Base-by-base conservation (phyloP, 2,113 vertebrate genomes). In the Malurus cyaneus region DNA sequence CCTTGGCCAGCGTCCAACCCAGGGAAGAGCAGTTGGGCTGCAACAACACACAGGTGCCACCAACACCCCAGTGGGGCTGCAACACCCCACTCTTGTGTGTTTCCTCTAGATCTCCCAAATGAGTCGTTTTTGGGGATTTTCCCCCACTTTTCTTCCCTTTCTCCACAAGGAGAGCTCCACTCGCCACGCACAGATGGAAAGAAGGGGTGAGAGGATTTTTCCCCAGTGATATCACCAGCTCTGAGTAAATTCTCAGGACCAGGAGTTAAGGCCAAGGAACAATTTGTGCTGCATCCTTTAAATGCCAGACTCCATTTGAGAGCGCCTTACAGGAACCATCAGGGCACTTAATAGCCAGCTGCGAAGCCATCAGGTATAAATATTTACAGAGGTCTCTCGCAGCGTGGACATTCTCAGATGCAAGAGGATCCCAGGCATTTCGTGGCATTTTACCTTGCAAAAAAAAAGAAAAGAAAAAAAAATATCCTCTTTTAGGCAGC, bases 341-440 rank as follows among this genome's bases (percentile, higher is more conserved):
- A 32, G 81, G 96, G 91, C 94, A 70, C 94, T 96, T 97, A 95
- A 91, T 87, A 87, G 92, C 91, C 91, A 93, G 94, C 96, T 91
- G 93, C 78, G 19, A 92, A 87, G 92, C 28, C 94, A 8, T 87
- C 93, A 96, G 96, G 96, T 97, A 89, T 94, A 97, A 96, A 97
- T 96, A 97, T 97, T 97, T 97, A 97, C 90, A 93, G 92, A 96
- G 92, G 36, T 73, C 59, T 70, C n/a, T 92, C 93, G 94, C 88
- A 52, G 89, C 93, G 70, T 21, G 91, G 91, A 93, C 90, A 95
- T 95, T 95, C 70, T n/a, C 88, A 85, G 88, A 80, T 18, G 54
- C 86, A 36, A 83, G 80, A 96, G 85, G 82, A 90, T 86, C 93
- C 90, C 67, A 54, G 80, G 53, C 69, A 16, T 49, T 74, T 50